Evolutionary conservation across 2,113 vertebrate genomes (phyloP).

Genomic region (Poeciliopsis retropinna): DNA sequence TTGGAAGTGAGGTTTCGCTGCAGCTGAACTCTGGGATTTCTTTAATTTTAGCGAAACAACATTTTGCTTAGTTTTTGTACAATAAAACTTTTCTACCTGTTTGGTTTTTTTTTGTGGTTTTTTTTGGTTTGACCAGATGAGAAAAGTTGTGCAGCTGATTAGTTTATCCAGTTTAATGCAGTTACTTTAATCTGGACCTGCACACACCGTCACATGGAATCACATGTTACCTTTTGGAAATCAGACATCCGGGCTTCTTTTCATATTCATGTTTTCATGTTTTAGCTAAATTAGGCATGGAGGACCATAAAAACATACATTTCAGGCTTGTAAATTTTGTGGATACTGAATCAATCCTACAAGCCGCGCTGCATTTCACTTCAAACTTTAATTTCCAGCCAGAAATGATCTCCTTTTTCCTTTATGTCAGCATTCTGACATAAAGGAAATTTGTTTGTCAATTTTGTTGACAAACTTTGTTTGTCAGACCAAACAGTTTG

Average conservation of each 20-base stretch:
- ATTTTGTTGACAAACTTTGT: too few species aligned
- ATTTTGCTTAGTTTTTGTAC: too few species aligned
- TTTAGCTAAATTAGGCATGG: not conserved
- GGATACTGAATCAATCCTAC: not conserved
- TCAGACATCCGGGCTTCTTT: slow-evolving; percentile 13
- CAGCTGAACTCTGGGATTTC: not conserved
- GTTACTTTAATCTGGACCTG: slow-evolving; percentile 8
- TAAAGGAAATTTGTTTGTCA: too few species aligned
- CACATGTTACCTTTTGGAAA: slow-evolving; percentile 26
- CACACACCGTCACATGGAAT: slow-evolving; percentile 28
- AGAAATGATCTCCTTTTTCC: not conserved
- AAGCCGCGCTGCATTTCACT: not conserved
- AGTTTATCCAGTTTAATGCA: slow-evolving; percentile 11
- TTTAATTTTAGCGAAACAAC: not conserved
- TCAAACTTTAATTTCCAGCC: not conserved
- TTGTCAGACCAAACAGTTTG: too few species aligned
- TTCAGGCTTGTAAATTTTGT: not conserved
- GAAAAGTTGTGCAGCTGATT: slow-evolving; percentile 1
- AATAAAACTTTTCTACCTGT: not conserved
- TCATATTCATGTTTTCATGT: slow-evolving; percentile 8
- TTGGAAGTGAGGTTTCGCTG: not conserved
- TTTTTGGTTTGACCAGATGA: not conserved
- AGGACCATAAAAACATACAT: slow-evolving; percentile 12
- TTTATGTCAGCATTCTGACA: not conserved
- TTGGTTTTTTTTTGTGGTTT: not conserved